phyloP scores from a whole-genome alignment of 2,113 vertebrate species.

The Ictidomys tridecemlineatus region DNA sequence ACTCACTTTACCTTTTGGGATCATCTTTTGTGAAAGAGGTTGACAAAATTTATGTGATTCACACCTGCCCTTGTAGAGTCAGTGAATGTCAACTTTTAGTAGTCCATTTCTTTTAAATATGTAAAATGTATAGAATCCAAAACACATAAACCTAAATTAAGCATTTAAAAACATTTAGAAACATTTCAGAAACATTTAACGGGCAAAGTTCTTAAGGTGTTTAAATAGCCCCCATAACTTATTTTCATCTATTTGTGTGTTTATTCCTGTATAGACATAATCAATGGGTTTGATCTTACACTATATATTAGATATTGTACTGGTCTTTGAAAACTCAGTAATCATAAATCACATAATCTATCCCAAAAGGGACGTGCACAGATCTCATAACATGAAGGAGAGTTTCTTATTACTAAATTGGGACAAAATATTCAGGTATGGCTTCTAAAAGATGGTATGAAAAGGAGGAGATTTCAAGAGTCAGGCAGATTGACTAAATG shows the following conservation, averaged over 20 bases:
- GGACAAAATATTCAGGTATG: background rate
- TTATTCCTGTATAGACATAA: background rate
- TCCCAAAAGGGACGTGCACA: background rate
- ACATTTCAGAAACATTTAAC: background rate
- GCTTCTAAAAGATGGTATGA: background rate
- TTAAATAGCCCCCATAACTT: background rate
- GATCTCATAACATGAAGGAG: background rate
- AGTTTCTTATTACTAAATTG: background rate
- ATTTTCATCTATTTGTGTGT: background rate
- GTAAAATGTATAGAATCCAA: background rate
- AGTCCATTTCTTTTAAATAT: background rate
- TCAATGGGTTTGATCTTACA: background rate
- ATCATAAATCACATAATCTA: background rate
- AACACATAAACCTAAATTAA: background rate
- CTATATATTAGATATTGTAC: background rate
- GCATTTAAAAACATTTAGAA: slow-evolving; percentile 22
- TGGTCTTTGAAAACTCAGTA: background rate
- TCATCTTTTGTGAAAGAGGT: background rate
- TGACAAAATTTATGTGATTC: background rate
- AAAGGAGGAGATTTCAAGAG: background rate
- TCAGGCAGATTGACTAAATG: background rate
- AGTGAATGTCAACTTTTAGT: background rate
- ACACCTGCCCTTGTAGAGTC: background rate
- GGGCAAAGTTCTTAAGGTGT: background rate
- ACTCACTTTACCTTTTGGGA: background rate